These are phyloP conservation scores for Nothocercus nigrocapillus DNA, from an alignment of 2,113 vertebrate species.

Conservation along the genomic window DNA sequence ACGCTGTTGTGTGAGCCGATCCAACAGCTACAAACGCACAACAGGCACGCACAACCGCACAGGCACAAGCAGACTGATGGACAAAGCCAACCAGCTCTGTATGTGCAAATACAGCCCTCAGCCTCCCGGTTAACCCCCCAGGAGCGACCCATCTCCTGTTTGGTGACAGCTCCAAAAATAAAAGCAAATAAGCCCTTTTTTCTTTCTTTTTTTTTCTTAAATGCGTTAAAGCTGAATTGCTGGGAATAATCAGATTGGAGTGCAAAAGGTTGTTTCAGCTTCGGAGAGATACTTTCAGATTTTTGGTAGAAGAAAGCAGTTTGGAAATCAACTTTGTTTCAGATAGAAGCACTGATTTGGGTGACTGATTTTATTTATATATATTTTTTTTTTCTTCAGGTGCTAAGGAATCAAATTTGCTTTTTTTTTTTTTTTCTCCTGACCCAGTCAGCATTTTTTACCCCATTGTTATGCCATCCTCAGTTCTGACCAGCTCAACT, in stretches of 20 bases:
- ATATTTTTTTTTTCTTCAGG: too few species aligned
- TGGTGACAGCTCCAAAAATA: rapidly evolving
- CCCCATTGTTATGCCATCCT: rapidly evolving
- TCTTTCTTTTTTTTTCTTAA: not conserved
- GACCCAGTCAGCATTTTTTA: not conserved
- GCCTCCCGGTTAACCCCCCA: not conserved
- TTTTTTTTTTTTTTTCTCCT: not conserved
- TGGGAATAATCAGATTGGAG: not conserved
- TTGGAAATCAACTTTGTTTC: not conserved
- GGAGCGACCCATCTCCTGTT: not conserved
- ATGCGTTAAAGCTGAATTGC: not conserved
- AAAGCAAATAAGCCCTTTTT: not conserved
- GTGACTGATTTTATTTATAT: not conserved
- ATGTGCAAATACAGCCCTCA: not conserved
- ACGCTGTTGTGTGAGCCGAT: too few species aligned
- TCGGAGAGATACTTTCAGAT: not conserved
- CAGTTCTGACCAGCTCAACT: not conserved
- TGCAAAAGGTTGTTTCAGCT: rapidly evolving
- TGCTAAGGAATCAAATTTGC: too few species aligned
- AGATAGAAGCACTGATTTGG: not conserved
- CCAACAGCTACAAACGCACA: too few species aligned
- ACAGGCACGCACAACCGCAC: not conserved
- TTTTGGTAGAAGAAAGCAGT: rapidly evolving
- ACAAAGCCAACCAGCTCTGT: not conserved
- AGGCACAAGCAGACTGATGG: not conserved